A percentile compares a stretch with the other conserved stretches of the same genome.
These are phyloP conservation scores for Conistra vaccinii DNA, from an alignment of 2,888 invertebrate species.

Conservation along the genomic window DNA sequence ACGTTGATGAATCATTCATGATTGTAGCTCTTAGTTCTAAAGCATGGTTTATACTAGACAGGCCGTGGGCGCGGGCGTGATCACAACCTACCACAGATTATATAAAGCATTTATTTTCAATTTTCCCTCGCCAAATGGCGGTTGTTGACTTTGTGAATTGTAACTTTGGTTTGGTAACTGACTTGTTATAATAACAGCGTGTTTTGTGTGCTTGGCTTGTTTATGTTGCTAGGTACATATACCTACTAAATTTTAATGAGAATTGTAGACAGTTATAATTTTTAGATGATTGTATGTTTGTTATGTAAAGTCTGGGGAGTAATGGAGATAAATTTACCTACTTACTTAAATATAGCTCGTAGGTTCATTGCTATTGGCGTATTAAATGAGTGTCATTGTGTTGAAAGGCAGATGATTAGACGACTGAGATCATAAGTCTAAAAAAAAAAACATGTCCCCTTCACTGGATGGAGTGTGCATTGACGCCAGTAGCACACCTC, in stretches of 20 bases:
- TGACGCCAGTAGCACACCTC: too few species aligned
- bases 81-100: constrained; percentile 53
- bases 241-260: not conserved
- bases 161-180: constrained; percentile 42
- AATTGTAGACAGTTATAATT: constrained; percentile 7
- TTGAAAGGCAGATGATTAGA: not conserved
- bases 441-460: not conserved
- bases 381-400: not conserved
- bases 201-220: constrained; percentile 34
- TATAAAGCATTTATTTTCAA: constrained; percentile 51
- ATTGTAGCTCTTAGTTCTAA: constrained; percentile 53
- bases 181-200: constrained; percentile 19
- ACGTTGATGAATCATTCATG: constrained; percentile 67
- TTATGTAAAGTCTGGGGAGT: constrained; percentile 12
- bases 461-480: too few species aligned
- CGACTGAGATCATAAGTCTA: not conserved
- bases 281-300: constrained; percentile 3
- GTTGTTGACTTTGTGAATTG: constrained; percentile 55
- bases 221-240: constrained; percentile 8
- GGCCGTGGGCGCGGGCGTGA: constrained; percentile 64
- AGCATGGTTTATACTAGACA: constrained; percentile 48
- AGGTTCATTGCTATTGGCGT: not conserved
- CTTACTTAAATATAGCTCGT: not conserved
- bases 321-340: not conserved
- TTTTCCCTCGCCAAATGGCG: constrained; percentile 47